Percentiles rank a stretch among this genome's conserved stretches.
Evolutionary conservation across 2,113 vertebrate genomes (phyloP).

Genomic region (Dasyornis broadbenti): DNA sequence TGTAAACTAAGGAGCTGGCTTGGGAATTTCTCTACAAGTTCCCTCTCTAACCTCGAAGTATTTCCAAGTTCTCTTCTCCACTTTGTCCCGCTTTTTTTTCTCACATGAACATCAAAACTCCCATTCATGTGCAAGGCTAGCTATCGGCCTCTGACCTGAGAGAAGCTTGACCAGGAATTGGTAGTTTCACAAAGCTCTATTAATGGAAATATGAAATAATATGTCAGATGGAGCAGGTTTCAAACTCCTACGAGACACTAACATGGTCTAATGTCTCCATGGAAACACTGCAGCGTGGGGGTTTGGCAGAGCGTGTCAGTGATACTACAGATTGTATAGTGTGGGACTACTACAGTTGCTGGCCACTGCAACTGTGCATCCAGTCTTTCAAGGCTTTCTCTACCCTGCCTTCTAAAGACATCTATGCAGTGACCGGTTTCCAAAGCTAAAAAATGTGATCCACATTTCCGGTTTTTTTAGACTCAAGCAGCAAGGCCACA

Average conservation of each 20-base stretch:
- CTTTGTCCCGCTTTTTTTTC: background rate
- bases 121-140: background rate
- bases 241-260: background rate
- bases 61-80: background rate
- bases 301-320: background rate
- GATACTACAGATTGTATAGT: background rate
- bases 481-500: background rate
- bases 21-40: background rate
- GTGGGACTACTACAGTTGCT: background rate
- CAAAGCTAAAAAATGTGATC: background rate
- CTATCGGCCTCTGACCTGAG: background rate
- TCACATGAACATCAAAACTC: background rate
- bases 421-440: fast-evolving
- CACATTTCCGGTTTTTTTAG: background rate
- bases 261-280: constrained; percentile 49
- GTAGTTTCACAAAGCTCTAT: background rate
- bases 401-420: background rate
- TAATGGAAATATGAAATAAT: constrained; percentile 10
- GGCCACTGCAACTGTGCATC: background rate
- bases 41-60: background rate
- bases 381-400: background rate
- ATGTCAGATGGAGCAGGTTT: constrained; percentile 33
- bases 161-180: background rate
- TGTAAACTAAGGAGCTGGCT: background rate
- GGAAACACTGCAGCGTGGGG: constrained; percentile 34